Conservation (phyloP, 2,888 invertebrate genomes). For the Camponotus fellah region DNA sequence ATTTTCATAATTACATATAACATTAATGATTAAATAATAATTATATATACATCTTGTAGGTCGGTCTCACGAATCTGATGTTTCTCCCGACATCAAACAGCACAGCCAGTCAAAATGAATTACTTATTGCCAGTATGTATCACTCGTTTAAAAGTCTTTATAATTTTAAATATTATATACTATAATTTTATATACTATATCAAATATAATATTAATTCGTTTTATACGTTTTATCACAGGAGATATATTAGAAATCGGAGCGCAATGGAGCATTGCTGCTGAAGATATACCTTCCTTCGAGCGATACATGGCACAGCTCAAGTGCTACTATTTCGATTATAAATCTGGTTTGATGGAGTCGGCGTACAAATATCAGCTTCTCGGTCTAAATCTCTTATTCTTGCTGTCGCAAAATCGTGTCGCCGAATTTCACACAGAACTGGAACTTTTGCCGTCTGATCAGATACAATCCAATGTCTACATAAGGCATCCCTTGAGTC, state of each 20-base stretch:
- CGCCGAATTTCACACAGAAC: constrained; percentile 99
- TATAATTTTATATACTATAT: background rate
- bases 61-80: constrained; percentile 93
- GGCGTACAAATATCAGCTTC: constrained; percentile 96
- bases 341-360: constrained; percentile 95
- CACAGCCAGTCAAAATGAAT: constrained; percentile 91
- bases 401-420: constrained; percentile 98
- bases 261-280: constrained; percentile 97
- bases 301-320: constrained; percentile 98
- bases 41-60: constrained; percentile 87
- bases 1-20: constrained; percentile 1
- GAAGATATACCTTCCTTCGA: constrained; percentile 98
- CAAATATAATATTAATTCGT: background rate
- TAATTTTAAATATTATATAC: no score
- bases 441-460: constrained; percentile 96
- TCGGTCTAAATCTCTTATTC: constrained; percentile 97
- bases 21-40: constrained; percentile 3
- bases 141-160: background rate
- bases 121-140: constrained; percentile 92
- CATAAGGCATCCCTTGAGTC: constrained; percentile 96
- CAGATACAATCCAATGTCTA: constrained; percentile 97
- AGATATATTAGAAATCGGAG: constrained; percentile 98
- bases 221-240: constrained; percentile 84
- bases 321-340: constrained; percentile 98
- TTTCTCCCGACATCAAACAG: constrained; percentile 95